Evolutionary conservation across 2,113 vertebrate genomes (phyloP), one percentile per base, ranked within the genome.

Genomic region (Burhinus bistriatus): DNA sequence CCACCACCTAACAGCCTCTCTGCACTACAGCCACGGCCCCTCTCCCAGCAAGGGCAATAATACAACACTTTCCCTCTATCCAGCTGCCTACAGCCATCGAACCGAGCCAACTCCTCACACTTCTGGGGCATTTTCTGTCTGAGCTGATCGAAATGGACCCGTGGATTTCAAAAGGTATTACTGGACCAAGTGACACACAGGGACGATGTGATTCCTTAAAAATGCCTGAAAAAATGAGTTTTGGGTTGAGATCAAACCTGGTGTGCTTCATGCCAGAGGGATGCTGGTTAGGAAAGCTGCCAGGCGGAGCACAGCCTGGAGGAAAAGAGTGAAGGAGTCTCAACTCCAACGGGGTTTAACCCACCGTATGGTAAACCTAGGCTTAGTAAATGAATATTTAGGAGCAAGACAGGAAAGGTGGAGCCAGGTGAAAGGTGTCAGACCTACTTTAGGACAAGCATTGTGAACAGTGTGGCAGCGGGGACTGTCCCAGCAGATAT

Each of bases 151-250:
- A 83, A 94, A 58, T 11, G 51, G n/a, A 64, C 42, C 54, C 21
- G 7, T 12, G n/a, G 59, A 52, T 73, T 69, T 69, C 40, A 38
- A 9, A 64, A 84, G 49, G 54, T 17, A 8, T 47, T 69, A 36
- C 65, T 32, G 55, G 54, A 64, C 23, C 0, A 3, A 51, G 57
- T 21, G 72, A 40, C 8, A 3, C 19, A 5, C 9, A 12, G 0
- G 2, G 42, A 6, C 13, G 27, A 30, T 44, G 52, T 1, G 5
- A 20, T 55, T 58, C 38, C 83, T 88, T 36, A n/a, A 3, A 22
- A 82, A 65, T 54, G 65, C 30, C 47, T 47, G 62, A 13, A 61
- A 30, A 12, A 57, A 15, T 12, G 25, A 40, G 20, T 4, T 27
- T 42, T 51, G 76, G 49, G 26, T 57, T 26, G 76, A 62, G 59